Conservation (phyloP, 1,140 invertebrate species). For the Polypedilum pembai region DNA sequence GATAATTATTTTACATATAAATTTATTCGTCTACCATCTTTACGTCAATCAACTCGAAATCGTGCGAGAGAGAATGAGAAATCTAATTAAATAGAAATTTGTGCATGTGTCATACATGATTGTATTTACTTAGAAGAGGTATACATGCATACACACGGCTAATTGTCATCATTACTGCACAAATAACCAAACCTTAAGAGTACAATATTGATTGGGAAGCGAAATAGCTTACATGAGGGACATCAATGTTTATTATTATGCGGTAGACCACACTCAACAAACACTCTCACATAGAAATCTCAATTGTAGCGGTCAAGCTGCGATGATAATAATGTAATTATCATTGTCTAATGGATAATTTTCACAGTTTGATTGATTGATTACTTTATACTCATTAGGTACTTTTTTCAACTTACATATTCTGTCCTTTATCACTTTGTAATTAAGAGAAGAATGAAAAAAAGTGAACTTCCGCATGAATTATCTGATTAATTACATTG, state of each 20-base stretch:
- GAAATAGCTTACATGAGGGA: no score
- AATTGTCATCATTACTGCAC: neutral
- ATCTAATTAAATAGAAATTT: conserved; percentile 14
- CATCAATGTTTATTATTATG: neutral
- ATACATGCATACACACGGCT: neutral
- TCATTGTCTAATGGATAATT: conserved; percentile 12
- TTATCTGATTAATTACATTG: conserved; percentile 12
- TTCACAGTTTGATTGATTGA: conserved; percentile 25
- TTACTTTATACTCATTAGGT: conserved; percentile 24
- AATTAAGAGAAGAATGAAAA: neutral
- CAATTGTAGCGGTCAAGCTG: neutral
- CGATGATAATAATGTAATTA: conserved; percentile 10
- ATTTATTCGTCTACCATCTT: neutral
- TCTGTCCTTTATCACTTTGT: conserved; percentile 11
- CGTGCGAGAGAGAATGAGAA: neutral
- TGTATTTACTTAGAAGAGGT: neutral
- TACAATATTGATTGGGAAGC: no score
- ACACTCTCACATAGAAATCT: neutral
- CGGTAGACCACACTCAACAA: neutral
- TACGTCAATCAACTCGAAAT: neutral
- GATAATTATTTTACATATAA: neutral
- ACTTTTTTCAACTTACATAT: neutral
- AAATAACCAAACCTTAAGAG: no score
- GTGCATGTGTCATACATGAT: neutral
- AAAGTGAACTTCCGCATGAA: neutral